These are phyloP conservation scores for Acheta domesticus DNA, from an alignment of 2,888 invertebrate genomes.

Conservation along the genomic window DNA sequence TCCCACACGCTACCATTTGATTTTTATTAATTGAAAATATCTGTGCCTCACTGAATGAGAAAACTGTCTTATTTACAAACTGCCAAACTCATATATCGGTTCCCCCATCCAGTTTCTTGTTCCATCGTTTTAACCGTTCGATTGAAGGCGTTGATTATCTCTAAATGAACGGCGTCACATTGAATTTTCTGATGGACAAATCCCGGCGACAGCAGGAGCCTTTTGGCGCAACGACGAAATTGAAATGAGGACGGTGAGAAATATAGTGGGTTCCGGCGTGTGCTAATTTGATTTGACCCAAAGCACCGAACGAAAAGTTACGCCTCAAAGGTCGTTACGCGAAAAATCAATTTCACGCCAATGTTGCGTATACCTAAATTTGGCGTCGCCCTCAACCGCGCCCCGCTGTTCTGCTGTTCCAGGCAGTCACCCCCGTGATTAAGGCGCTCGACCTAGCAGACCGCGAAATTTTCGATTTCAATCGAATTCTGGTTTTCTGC, in stretches of 20 bases:
- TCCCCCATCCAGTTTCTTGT: too few species aligned
- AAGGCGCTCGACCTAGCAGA: background rate
- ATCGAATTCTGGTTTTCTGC: conserved; percentile 18
- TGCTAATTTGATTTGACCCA: conserved; percentile 7
- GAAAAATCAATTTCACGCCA: conserved; percentile 10
- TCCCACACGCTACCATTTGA: too few species aligned
- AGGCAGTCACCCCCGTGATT: background rate
- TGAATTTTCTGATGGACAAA: too few species aligned
- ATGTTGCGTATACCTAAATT: conserved; percentile 2
- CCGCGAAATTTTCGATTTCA: conserved; percentile 11
- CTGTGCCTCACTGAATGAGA: too few species aligned
- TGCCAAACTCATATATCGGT: too few species aligned
- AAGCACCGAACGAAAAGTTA: background rate
- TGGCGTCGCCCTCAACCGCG: background rate
- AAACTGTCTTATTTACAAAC: too few species aligned
- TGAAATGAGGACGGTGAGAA: conserved; percentile 6
- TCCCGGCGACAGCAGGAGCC: too few species aligned
- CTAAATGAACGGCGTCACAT: too few species aligned
- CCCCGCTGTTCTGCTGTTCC: background rate
- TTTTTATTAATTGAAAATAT: too few species aligned
- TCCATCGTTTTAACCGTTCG: too few species aligned
- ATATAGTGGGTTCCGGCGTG: background rate
- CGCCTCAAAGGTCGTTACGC: background rate
- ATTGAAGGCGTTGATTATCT: too few species aligned
- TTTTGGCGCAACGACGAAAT: background rate